A percentile compares a stretch with the other conserved stretches of the same genome.
These are phyloP conservation scores for Channallabes apus DNA, from an alignment of 2,797 vertebrate genomes.

Conservation along the genomic window DNA sequence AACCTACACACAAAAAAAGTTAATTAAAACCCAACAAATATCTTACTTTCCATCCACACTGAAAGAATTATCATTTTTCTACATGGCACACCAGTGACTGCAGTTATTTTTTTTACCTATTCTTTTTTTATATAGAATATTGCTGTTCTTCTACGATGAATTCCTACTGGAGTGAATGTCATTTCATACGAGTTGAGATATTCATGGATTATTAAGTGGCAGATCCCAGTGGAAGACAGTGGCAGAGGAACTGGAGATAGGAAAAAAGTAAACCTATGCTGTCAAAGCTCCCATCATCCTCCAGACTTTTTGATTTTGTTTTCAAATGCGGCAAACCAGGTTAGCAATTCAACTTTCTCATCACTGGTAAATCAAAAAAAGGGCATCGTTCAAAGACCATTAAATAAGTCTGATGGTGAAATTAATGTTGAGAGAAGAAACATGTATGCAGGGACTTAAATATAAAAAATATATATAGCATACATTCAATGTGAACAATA, in stretches of 20 bases:
- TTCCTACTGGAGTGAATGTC: conserved; percentile 54
- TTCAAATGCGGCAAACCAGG: conserved; percentile 32
- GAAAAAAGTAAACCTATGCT: conserved; percentile 34
- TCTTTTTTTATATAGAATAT: conserved; percentile 36
- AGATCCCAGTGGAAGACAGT: conserved; percentile 49
- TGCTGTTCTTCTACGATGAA: conserved; percentile 35
- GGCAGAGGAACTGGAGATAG: conserved; percentile 29
- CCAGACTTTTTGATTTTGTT: conserved; percentile 36
- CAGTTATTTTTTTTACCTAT: conserved; percentile 11
- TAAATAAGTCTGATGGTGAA: conserved; percentile 6
- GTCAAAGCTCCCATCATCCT: conserved; percentile 44
- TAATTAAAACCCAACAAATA: background rate
- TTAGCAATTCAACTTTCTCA: conserved; percentile 24
- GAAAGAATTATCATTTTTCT: conserved; percentile 24
- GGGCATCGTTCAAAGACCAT: conserved; percentile 27
- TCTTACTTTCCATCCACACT: conserved; percentile 19
- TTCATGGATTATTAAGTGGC: conserved; percentile 56
- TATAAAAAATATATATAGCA: conserved; percentile 9
- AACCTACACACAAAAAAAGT: background rate
- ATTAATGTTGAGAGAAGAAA: conserved; percentile 13
- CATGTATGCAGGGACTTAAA: background rate
- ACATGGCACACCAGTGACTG: conserved; percentile 22
- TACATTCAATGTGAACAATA: conserved; percentile 36
- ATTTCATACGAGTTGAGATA: conserved; percentile 52
- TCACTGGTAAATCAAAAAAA: conserved; percentile 41